Conservation (phyloP, 2,888 invertebrate genomes). For the Celastrina argiolus region DNA sequence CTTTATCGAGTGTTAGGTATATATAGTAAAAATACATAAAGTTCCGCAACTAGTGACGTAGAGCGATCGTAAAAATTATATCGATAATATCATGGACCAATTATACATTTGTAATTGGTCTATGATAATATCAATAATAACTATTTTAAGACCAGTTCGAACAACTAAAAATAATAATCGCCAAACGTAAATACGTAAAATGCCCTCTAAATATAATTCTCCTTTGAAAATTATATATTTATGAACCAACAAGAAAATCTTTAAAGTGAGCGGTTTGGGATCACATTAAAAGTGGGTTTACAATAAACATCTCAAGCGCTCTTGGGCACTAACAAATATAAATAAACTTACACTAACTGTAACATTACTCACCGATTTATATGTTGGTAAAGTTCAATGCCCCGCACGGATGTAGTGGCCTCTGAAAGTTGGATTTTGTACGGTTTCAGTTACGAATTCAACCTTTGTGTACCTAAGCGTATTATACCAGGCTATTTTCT, state of each 20-base stretch:
- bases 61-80: no score
- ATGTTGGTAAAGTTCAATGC: slow-evolving; percentile 14
- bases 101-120: no score
- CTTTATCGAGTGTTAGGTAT: no score
- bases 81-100: no score
- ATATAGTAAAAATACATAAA: no score
- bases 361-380: slow-evolving; percentile 16
- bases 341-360: slow-evolving; percentile 11
- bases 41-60: no score
- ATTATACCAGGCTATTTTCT: not conserved
- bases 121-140: no score
- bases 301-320: slow-evolving; percentile 18
- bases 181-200: no score
- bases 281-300: slow-evolving; percentile 16
- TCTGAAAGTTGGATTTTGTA: not conserved
- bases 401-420: not conserved
- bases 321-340: slow-evolving; percentile 17
- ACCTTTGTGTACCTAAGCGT: not conserved
- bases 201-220: not conserved
- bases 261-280: not conserved
- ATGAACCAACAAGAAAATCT: not conserved
- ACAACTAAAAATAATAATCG: no score
- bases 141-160: no score
- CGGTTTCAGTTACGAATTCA: not conserved
- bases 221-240: not conserved